These are phyloP conservation scores for Sparus aurata DNA, from an alignment of 2,797 vertebrate genomes.

Conservation along the genomic window DNA sequence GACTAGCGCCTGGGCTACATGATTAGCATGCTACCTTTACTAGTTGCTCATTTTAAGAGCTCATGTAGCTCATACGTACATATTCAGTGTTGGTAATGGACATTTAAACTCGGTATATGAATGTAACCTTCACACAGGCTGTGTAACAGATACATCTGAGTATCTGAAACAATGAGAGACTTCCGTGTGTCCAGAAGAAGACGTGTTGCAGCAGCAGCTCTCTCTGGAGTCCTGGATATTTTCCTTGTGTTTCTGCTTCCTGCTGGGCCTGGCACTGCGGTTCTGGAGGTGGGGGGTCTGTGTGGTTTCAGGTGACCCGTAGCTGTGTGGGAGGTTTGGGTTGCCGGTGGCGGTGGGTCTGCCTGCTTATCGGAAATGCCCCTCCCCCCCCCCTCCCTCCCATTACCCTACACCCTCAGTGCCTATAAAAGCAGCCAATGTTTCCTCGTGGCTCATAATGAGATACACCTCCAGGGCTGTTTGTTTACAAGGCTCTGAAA, in stretches of 20 bases:
- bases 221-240: constrained; percentile 27
- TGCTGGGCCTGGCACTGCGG: constrained; percentile 50
- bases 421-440: constrained; percentile 73
- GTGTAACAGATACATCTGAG: not conserved
- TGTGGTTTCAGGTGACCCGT: constrained; percentile 71
- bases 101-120: not conserved
- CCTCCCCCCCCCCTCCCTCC: constrained; percentile 31
- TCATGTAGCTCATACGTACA: not conserved
- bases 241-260: constrained; percentile 52
- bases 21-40: no score
- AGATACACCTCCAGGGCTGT: constrained; percentile 75
- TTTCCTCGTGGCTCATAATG: constrained; percentile 72
- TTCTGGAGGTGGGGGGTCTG: constrained; percentile 65
- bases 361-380: constrained; percentile 74
- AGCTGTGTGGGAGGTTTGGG: constrained; percentile 77
- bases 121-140: not conserved
- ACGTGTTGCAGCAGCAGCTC: constrained; percentile 10
- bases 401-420: constrained; percentile 50
- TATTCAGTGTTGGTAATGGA: not conserved
- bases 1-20: no score
- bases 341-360: constrained; percentile 63
- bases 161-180: not conserved
- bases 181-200: not conserved
- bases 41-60: no score
- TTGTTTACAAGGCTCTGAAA: constrained; percentile 75